Evolutionary conservation across 2,888 invertebrate species (phyloP), one percentile per base, ranked within the genome.

Genomic region (Linnaemya tessellans): DNA sequence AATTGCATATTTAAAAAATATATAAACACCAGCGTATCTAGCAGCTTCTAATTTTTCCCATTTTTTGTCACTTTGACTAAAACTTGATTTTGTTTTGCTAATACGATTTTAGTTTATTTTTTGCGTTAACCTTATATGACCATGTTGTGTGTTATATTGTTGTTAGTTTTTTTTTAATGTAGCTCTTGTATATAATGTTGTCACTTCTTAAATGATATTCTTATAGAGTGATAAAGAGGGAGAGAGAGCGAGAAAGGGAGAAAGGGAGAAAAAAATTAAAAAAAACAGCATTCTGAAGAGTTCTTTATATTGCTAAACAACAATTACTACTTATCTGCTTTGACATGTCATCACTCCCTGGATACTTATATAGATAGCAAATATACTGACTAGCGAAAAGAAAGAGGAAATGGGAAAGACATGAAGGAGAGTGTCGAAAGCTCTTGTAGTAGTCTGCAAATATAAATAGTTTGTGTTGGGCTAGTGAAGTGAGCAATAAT

Each of bases 261-360:
- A 46, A 22, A 0, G 10, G 0, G 25, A 3, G 54, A 13, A 30
- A 51, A 64, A 70, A n/a, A n/a, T n/a, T n/a, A n/a, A n/a, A n/a
- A 67, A 20, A 25, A 62, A 60, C 41, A 41, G 20, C 20, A 46
- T 54, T 62, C 41, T 43, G 13, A 30, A 54, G 65, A 51, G 51
- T 74, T 65, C 56, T 38, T 77, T 70, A 68, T 51, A 68, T 70
- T 51, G 71, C 43, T 77, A 62, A 70, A 73, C 77, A 84, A 81
- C 81, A 84, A 78, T 74, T 78, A 81, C 81, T 73, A 78, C 84
- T 80, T 81, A 81, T 78, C 78, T 81, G 60, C 71, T 73, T 67
- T 80, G 65, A 81, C 80, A 78, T 84, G 80, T 62, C 77, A 73
- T 77, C 84, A 81, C 54, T 74, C 79, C 73, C 68, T 15, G 51